These are phyloP conservation scores for Anguilla anguilla DNA, from an alignment of 2,797 vertebrate genomes.

Conservation along the genomic window DNA sequence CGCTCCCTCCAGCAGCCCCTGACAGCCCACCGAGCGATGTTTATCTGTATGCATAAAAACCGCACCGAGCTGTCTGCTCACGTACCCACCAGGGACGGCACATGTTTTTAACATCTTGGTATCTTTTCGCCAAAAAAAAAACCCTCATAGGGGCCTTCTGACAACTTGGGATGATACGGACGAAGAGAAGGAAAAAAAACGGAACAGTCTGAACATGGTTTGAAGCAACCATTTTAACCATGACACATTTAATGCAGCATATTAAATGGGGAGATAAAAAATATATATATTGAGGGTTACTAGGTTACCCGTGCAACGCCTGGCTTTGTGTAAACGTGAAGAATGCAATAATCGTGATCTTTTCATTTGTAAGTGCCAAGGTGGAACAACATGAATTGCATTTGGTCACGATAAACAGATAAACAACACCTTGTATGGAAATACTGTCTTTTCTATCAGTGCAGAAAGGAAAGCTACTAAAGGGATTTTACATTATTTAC, in stretches of 20 bases:
- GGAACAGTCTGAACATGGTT: neutral
- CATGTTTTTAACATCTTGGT: slow-evolving; percentile 23
- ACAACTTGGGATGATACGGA: slow-evolving; percentile 21
- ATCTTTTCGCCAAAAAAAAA: slow-evolving; percentile 10
- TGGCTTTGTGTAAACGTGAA: slow-evolving; percentile 59
- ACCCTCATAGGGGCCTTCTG: slow-evolving; percentile 16
- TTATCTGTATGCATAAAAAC: slow-evolving; percentile 28
- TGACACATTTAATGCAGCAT: neutral
- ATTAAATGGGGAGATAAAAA: slow-evolving; percentile 24
- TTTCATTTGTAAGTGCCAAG: slow-evolving; percentile 72
- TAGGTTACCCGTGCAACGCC: slow-evolving; percentile 50
- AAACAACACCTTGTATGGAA: slow-evolving; percentile 74
- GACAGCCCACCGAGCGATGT: slow-evolving; percentile 3
- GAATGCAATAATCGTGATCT: slow-evolving; percentile 68
- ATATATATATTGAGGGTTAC: slow-evolving; percentile 48
- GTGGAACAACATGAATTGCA: slow-evolving; percentile 73
- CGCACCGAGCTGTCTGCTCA: slow-evolving; percentile 20
- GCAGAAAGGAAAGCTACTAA: slow-evolving; percentile 39
- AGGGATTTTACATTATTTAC: slow-evolving; percentile 24
- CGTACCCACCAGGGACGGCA: slow-evolving; percentile 12
- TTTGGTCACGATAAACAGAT: slow-evolving; percentile 62
- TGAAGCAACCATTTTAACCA: slow-evolving; percentile 28
- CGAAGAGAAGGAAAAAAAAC: neutral
- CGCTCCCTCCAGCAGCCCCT: slow-evolving; percentile 9
- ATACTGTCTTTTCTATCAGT: slow-evolving; percentile 70